A percentile compares a stretch with the other conserved stretches of the same genome.
These are phyloP conservation scores for Etheostoma spectabile DNA, from an alignment of 2,113 vertebrate species.

Conservation along the genomic window DNA sequence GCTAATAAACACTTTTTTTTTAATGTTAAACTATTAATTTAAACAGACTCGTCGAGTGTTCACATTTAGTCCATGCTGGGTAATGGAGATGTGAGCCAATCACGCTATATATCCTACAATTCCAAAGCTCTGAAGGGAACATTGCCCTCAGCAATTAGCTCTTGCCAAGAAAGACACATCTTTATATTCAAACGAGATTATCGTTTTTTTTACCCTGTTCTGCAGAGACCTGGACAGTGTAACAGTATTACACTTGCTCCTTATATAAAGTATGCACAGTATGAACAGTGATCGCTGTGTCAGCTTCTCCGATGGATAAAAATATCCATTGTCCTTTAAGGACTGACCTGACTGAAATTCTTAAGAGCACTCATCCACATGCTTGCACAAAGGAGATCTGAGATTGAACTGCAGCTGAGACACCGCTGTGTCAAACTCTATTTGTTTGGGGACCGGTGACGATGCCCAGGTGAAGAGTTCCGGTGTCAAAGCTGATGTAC, in stretches of 20 bases:
- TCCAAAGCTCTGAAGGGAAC: neutral
- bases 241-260: slow-evolving; percentile 8
- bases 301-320: slow-evolving; percentile 51
- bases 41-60: neutral
- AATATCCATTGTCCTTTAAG: slow-evolving; percentile 57
- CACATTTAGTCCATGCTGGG: neutral
- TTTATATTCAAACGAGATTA: slow-evolving; percentile 1
- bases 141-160: neutral
- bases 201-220: neutral
- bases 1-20: too few species aligned
- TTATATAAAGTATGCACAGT: slow-evolving; percentile 18
- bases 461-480: slow-evolving; percentile 42
- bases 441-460: slow-evolving; percentile 48
- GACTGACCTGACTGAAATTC: slow-evolving; percentile 52
- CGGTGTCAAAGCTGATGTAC: slow-evolving; percentile 31
- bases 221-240: neutral
- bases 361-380: slow-evolving; percentile 42
- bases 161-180: neutral
- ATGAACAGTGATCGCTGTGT: slow-evolving; percentile 32
- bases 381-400: slow-evolving; percentile 27
- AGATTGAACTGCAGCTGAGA: slow-evolving; percentile 52
- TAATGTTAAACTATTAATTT: too few species aligned
- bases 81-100: neutral
- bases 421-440: slow-evolving; percentile 52
- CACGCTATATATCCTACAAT: neutral